A percentile compares a stretch with the other conserved stretches of the same genome.
Evolutionary conservation across 1,140 invertebrate species (phyloP).

Genomic region (Drosophila biarmipes): DNA sequence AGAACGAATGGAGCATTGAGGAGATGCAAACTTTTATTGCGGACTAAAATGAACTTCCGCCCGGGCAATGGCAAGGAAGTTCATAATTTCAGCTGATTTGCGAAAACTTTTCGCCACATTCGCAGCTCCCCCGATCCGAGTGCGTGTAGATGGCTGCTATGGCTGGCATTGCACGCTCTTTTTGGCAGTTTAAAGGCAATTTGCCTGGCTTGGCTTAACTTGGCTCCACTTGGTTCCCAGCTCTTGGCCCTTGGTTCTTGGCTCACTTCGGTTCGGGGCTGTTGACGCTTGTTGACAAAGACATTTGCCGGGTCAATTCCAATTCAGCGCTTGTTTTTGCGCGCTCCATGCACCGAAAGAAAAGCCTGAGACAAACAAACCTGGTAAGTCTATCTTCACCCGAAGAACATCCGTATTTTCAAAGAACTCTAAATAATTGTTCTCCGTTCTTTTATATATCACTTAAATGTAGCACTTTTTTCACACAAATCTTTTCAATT

Average conservation of each 20-base stretch:
- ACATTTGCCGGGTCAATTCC: conserved; percentile 69
- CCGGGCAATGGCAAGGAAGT: conserved; percentile 69
- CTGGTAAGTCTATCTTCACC: no score
- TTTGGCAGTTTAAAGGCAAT: conserved; percentile 71
- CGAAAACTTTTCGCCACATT: conserved; percentile 69
- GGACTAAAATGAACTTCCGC: conserved; percentile 83
- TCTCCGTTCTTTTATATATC: no score
- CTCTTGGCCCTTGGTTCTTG: no score
- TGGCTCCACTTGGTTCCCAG: conserved; percentile 20
- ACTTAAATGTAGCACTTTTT: no score
- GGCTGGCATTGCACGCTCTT: conserved; percentile 22
- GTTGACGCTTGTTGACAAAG: conserved; percentile 71
- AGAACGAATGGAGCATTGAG: conserved; percentile 38
- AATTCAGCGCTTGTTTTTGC: conserved; percentile 47
- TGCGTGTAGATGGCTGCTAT: background rate
- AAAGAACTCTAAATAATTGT: no score
- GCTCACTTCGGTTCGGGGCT: conserved; percentile 28
- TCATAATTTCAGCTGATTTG: conserved; percentile 83
- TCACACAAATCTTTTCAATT: no score
- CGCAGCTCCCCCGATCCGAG: conserved; percentile 17
- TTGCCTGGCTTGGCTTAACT: conserved; percentile 59
- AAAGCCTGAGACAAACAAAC: background rate
- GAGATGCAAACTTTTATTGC: conserved; percentile 80
- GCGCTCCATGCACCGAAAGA: background rate
- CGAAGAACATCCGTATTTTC: no score